Conservation (phyloP, 2,888 invertebrate species). For the Diarsia mendica region DNA sequence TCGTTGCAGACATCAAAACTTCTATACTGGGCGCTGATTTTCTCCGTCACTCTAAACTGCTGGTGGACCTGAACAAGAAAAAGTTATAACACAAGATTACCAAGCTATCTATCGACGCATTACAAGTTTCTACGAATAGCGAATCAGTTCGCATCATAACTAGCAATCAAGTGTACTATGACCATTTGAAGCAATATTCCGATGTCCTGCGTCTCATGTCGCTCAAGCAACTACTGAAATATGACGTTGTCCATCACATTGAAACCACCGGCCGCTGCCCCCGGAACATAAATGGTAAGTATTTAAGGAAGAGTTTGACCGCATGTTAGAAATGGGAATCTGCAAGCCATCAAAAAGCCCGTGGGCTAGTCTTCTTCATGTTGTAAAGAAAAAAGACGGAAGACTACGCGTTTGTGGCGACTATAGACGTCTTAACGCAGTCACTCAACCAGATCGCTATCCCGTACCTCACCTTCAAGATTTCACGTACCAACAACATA, state of each 20-base stretch:
- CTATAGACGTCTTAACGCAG: constrained; percentile 10
- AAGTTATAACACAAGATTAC: constrained; percentile 16
- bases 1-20: constrained; percentile 24
- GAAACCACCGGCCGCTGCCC: too few species aligned
- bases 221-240: constrained; percentile 5
- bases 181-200: constrained; percentile 7
- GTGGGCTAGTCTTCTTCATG: too few species aligned
- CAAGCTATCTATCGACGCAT: background rate
- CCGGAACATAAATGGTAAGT: too few species aligned
- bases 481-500: constrained; percentile 12
- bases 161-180: background rate
- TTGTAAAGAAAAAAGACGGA: too few species aligned
- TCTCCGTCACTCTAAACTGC: constrained; percentile 13
- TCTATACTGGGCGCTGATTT: constrained; percentile 24
- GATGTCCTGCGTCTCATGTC: constrained; percentile 20
- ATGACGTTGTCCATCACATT: constrained; percentile 5
- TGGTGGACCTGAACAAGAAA: constrained; percentile 20
- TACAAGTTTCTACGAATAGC: background rate
- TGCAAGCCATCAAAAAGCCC: too few species aligned
- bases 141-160: constrained; percentile 1
- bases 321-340: background rate
- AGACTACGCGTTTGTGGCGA: too few species aligned
- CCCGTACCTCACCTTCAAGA: constrained; percentile 31
- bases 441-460: constrained; percentile 29
- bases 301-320: constrained; percentile 55